These are phyloP conservation scores for Alca torda DNA, from an alignment of 2,797 vertebrate genomes.

Conservation along the genomic window DNA sequence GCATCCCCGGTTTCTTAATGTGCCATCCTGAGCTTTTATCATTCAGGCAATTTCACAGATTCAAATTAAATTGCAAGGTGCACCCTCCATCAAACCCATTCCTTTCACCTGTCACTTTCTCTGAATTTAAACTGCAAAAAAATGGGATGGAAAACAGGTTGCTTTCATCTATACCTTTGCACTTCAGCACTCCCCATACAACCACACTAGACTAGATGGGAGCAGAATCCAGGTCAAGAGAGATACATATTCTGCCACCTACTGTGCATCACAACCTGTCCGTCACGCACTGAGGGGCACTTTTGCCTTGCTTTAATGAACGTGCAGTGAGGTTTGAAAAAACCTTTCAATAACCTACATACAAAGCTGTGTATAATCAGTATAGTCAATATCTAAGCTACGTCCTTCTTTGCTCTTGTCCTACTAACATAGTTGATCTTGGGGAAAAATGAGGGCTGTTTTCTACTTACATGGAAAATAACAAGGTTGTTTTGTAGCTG, in stretches of 20 bases:
- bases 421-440: neutral
- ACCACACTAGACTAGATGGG: neutral
- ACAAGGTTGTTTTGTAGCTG: neutral
- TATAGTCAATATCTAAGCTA: neutral
- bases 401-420: neutral
- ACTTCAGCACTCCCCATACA: neutral
- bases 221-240: neutral
- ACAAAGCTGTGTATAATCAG: neutral
- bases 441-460: neutral
- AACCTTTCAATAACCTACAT: neutral
- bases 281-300: neutral
- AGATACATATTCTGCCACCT: neutral
- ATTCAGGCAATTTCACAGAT: neutral
- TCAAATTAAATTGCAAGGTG: neutral
- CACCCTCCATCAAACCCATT: neutral
- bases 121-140: neutral
- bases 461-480: neutral
- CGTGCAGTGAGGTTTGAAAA: neutral
- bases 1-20: neutral
- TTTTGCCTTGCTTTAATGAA: neutral
- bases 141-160: neutral
- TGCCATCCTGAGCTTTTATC: neutral
- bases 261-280: neutral
- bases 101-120: neutral
- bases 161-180: neutral